Percentiles rank a stretch among this genome's conserved stretches.
Evolutionary conservation across 2,113 vertebrate genomes (phyloP).

Genomic region (Cyanoramphus novaezelandiae): DNA sequence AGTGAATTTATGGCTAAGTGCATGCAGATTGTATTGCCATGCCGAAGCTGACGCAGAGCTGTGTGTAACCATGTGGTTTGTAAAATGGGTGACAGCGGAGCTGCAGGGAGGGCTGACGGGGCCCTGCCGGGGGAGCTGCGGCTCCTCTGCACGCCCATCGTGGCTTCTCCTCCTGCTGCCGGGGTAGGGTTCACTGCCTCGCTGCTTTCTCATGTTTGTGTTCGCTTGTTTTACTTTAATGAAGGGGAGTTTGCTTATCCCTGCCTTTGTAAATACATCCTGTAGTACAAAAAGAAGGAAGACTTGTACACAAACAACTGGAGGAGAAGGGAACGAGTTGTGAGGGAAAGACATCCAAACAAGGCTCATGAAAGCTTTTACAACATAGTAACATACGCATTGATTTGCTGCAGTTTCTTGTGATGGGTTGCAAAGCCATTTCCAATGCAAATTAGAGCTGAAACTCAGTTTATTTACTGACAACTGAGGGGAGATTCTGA

Average conservation of each 20-base stretch:
- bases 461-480: neutral
- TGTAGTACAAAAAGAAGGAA: conserved; percentile 57
- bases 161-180: neutral
- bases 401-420: neutral
- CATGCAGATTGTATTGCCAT: neutral
- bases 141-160: neutral
- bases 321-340: neutral
- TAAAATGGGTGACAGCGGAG: conserved; percentile 34
- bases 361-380: neutral
- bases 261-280: conserved; percentile 30
- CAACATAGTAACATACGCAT: neutral
- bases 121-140: conserved; percentile 72
- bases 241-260: conserved; percentile 55
- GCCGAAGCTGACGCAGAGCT: neutral
- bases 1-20: neutral
- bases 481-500: neutral
- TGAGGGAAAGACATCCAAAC: neutral
- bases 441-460: neutral
- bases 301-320: conserved; percentile 36
- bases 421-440: neutral
- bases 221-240: neutral
- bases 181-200: neutral
- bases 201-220: neutral
- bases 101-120: conserved; percentile 43
- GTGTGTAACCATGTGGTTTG: neutral